phyloP scores from a whole-genome alignment of 1,140 invertebrate genomes.

The Bombus consobrinus region DNA sequence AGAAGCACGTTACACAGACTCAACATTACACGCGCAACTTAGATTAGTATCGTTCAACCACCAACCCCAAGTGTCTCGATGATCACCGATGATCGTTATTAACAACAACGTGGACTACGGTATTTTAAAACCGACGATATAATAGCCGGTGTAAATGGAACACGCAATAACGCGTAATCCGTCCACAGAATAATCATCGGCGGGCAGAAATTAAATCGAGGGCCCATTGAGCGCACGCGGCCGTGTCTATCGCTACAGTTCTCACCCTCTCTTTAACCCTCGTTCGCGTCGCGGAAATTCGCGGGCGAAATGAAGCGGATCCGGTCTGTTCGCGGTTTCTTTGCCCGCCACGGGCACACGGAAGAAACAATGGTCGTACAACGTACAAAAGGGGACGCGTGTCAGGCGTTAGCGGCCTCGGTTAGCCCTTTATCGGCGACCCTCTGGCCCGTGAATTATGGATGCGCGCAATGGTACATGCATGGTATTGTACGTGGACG shows the following conservation, averaged over 20 bases:
- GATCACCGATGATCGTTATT: slow-evolving; percentile 4
- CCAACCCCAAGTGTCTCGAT: not conserved
- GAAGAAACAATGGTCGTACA: slow-evolving; percentile 61
- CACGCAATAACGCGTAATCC: slow-evolving; percentile 43
- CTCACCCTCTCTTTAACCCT: not conserved
- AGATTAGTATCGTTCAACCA: not conserved
- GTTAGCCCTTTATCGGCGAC: slow-evolving; percentile 66
- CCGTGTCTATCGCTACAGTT: not conserved
- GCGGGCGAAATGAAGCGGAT: slow-evolving; percentile 17
- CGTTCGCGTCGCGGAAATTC: slow-evolving; percentile 11
- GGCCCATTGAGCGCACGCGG: slow-evolving; percentile 3
- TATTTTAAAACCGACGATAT: slow-evolving; percentile 37
- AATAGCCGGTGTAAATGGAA: slow-evolving; percentile 34
- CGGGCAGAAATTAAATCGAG: slow-evolving; percentile 26
- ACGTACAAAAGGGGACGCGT: slow-evolving; percentile 58
- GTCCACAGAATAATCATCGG: not conserved
- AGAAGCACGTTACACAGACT: not conserved
- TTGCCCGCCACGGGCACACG: not conserved
- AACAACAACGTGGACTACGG: slow-evolving; percentile 1
- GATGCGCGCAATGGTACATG: slow-evolving; percentile 22
- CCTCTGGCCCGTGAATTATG: slow-evolving; percentile 65
- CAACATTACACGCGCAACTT: not conserved
- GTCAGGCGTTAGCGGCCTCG: slow-evolving; percentile 55
- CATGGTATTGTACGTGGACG: slow-evolving; percentile 57
- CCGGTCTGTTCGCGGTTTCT: slow-evolving; percentile 33